Conservation (phyloP, 2,113 vertebrate genomes). For the Scartelaos histophorus region DNA sequence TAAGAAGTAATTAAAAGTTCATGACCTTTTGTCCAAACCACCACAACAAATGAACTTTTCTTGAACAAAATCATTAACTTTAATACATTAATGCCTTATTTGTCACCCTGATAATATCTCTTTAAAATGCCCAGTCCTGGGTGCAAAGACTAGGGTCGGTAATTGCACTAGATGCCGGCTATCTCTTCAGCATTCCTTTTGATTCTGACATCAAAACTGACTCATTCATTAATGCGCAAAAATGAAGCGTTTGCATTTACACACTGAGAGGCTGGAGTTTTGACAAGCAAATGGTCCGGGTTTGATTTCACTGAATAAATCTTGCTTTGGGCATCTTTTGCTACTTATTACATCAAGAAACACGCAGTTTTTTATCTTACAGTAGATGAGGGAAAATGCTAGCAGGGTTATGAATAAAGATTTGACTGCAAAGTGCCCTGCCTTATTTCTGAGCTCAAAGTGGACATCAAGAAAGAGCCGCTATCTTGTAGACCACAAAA, state of each 20-base stretch:
- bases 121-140: not conserved
- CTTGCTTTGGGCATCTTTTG: constrained; percentile 4
- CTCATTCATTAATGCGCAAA: constrained; percentile 35
- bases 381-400: constrained; percentile 6
- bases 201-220: constrained; percentile 44
- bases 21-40: constrained; percentile 3
- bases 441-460: constrained; percentile 26
- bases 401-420: constrained; percentile 29
- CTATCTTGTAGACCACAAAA: constrained; percentile 23
- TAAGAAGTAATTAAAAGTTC: not conserved
- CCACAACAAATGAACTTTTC: not conserved
- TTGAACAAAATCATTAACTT: not conserved
- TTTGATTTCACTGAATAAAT: constrained; percentile 25
- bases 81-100: constrained; percentile 2
- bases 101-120: constrained; percentile 5
- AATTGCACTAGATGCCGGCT: constrained; percentile 16
- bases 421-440: constrained; percentile 20
- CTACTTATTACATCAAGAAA: constrained; percentile 8
- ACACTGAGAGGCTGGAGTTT: constrained; percentile 20
- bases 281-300: constrained; percentile 20
- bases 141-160: constrained; percentile 4
- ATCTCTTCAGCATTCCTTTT: constrained; percentile 21
- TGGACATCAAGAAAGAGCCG: constrained; percentile 44
- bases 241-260: constrained; percentile 23
- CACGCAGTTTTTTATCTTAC: not conserved